A percentile compares a stretch with the other conserved stretches of the same genome.
These are phyloP conservation scores for Syngnathus scovelli DNA, from an alignment of 2,113 vertebrate species.

Conservation along the genomic window DNA sequence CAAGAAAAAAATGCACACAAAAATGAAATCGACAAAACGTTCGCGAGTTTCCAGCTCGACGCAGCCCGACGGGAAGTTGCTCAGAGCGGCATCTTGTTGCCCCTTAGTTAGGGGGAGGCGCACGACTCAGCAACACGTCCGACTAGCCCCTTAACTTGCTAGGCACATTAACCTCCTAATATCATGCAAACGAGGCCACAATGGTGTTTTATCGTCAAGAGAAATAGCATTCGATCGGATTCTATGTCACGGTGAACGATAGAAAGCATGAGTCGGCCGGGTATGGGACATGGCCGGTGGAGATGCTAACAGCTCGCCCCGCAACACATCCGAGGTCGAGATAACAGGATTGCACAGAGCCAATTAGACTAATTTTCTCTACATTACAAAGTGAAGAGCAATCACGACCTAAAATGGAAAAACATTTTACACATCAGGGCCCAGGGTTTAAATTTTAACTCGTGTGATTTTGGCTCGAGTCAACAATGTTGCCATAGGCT, in stretches of 20 bases:
- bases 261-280: not conserved
- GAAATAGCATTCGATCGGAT: not conserved
- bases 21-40: not conserved
- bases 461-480: not conserved
- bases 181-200: not conserved
- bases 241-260: not conserved
- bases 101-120: slow-evolving; percentile 29
- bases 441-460: not conserved
- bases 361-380: slow-evolving; percentile 52
- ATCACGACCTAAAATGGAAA: slow-evolving; percentile 13
- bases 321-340: slow-evolving; percentile 44
- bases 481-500: not conserved
- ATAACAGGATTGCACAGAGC: slow-evolving; percentile 66
- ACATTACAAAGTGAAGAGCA: slow-evolving; percentile 43
- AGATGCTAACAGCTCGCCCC: slow-evolving; percentile 41
- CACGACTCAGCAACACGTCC: slow-evolving; percentile 24
- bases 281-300: slow-evolving; percentile 11
- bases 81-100: slow-evolving; percentile 7
- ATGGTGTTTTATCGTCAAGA: not conserved
- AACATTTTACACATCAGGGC: not conserved
- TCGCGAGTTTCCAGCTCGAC: not conserved
- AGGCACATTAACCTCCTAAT: slow-evolving; percentile 4
- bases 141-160: slow-evolving; percentile 15
- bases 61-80: slow-evolving; percentile 12
- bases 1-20: not conserved